Base-by-base conservation (phyloP, 2,888 invertebrate species). In the Acrobasis suavella region DNA sequence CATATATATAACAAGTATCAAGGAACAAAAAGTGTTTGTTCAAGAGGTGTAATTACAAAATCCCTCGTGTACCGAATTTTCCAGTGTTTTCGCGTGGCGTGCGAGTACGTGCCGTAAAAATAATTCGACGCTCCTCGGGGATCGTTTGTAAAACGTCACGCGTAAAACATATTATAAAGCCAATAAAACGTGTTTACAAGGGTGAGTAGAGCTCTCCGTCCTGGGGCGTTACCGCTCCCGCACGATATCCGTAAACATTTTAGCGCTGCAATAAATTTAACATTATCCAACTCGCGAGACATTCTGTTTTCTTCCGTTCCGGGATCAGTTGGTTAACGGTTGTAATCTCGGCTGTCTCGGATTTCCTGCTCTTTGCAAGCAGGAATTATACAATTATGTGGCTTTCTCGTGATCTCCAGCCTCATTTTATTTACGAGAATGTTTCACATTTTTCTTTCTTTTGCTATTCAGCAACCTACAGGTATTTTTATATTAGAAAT, bases 91-190 rank as follows among this genome's bases (percentile, higher is more conserved):
- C 82, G 77, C 84, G 85, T 76, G 76, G 80, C 78, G 81, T 74
- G 80, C 80, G 81, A 85, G 85, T 88, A 89, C 89, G 89, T 91
- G 89, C 87, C 86, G 89, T 89, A 91, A 90, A 91, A 91, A 91
- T 89, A 88, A 91, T 91, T 91, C 91, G 89, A 83, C 85, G 86
- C 83, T 91, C 87, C 83, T 85, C 86, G 68, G 87, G 89, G 91
- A 92, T 91, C 91, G 92, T 91, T 91, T 91, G 91, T 92, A 90
- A 92, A 92, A 91, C 91, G 91, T 92, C 91, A 91, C 91, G 91
- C 91, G 91, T 92, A 91, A 91, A 92, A 91, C 92, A 91, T 92
- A 91, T 92, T 91, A 91, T 91, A 92, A 92, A 91, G 90, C 91
- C 91, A 91, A 91, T 92, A 92, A 92, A 92, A 91, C 90, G 91